phyloP scores from a whole-genome alignment of 1,140 invertebrate species.

The Penaeus indicus region DNA sequence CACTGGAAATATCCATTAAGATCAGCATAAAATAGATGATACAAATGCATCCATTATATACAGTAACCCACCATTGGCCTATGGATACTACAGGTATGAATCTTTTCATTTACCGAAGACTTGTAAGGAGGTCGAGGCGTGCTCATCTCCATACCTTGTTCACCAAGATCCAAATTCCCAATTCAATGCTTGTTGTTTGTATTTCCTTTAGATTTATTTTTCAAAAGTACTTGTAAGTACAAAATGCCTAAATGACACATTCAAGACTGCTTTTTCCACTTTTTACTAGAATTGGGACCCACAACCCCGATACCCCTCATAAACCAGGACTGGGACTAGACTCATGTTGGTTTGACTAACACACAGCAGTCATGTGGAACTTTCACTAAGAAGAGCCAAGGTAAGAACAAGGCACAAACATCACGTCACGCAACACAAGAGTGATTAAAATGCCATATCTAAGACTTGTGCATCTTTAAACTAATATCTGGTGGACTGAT shows the following conservation, averaged over 20 bases:
- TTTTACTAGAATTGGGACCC: conserved; percentile 25
- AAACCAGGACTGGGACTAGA: conserved; percentile 56
- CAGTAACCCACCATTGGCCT: conserved; percentile 3
- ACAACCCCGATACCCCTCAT: conserved; percentile 25
- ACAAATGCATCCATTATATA: conserved; percentile 50
- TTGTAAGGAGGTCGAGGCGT: too few relatives aligned
- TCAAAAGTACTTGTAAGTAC: neutral
- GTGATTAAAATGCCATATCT: conserved; percentile 16
- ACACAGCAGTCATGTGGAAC: conserved; percentile 2
- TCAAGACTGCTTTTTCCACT: neutral
- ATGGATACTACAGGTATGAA: conserved; percentile 14
- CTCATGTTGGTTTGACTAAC: conserved; percentile 39
- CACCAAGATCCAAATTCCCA: too few relatives aligned
- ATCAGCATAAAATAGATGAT: conserved; percentile 45
- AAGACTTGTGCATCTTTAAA: too few relatives aligned
- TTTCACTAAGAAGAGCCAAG: conserved; percentile 29
- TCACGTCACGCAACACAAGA: conserved; percentile 54
- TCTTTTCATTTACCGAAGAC: neutral
- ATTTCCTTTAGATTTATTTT: too few relatives aligned
- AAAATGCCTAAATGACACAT: conserved; percentile 9
- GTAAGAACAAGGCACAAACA: conserved; percentile 57
- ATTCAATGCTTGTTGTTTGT: too few relatives aligned
- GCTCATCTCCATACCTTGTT: too few relatives aligned
- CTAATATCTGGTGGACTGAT: too few relatives aligned
- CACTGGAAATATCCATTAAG: conserved; percentile 8